These are phyloP conservation scores for Tiphia femorata DNA, from an alignment of 2,888 invertebrate genomes.

Conservation along the genomic window DNA sequence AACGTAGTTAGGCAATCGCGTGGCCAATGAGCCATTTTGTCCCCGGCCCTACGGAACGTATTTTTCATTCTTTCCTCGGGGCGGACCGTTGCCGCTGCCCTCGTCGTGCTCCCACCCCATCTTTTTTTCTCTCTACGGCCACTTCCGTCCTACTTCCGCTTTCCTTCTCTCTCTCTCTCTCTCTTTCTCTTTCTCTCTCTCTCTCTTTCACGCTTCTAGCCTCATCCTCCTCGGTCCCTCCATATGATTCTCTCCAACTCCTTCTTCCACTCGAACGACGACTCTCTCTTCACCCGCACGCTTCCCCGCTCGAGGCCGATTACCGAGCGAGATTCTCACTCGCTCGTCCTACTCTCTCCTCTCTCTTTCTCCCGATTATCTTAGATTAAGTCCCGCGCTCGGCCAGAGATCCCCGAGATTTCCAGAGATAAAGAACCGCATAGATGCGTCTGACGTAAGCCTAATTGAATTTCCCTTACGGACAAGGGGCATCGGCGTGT, in stretches of 20 bases:
- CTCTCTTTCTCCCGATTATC: slow-evolving; percentile 19
- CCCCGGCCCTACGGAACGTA: slow-evolving; percentile 48
- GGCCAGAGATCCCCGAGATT: slow-evolving; percentile 14
- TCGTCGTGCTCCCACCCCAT: slow-evolving; percentile 13
- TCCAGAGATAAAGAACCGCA: slow-evolving; percentile 6
- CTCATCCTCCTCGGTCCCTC: not conserved
- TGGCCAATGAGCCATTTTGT: slow-evolving; percentile 64
- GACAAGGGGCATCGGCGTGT: slow-evolving; percentile 1
- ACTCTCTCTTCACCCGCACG: too few species aligned
- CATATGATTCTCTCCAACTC: not conserved
- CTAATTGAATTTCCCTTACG: slow-evolving; percentile 33
- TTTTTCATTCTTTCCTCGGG: slow-evolving; percentile 45
- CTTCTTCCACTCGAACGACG: too few species aligned
- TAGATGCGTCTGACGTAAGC: slow-evolving; percentile 24
- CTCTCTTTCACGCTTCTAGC: not conserved
- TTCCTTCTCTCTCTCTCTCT: slow-evolving; percentile 21
- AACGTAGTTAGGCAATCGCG: slow-evolving; percentile 62
- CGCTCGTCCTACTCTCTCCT: not conserved
- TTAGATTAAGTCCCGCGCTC: slow-evolving; percentile 30
- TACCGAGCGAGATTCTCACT: slow-evolving; percentile 25
- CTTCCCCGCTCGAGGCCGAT: slow-evolving; percentile 18
- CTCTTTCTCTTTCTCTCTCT: slow-evolving; percentile 10
- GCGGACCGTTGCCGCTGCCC: slow-evolving; percentile 8
- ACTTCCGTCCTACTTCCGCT: too few species aligned
- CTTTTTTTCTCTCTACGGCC: slow-evolving; percentile 1